Percentiles rank a stretch among this genome's conserved stretches.
Evolutionary conservation across 2,888 invertebrate genomes (phyloP).

Genomic region (Caenorhabditis zanzibari): DNA sequence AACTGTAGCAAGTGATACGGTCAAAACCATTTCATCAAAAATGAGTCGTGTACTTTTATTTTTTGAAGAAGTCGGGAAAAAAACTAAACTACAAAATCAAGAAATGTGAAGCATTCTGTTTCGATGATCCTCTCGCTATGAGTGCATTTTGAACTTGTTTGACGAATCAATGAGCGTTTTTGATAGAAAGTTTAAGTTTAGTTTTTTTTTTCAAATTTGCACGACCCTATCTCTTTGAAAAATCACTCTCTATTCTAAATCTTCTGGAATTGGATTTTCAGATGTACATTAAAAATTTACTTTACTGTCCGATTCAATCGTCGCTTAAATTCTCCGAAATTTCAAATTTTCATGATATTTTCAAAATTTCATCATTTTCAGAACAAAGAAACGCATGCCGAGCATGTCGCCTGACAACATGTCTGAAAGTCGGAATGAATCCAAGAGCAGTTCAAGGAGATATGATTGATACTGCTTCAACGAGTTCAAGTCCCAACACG

Average conservation of each 20-base stretch:
- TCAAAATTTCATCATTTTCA: constrained; percentile 35
- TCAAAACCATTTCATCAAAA: background rate
- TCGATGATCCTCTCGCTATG: background rate
- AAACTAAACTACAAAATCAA: background rate
- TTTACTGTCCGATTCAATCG: no score
- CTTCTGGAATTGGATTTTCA: no score
- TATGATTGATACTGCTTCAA: constrained; percentile 32
- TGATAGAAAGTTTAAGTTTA: background rate
- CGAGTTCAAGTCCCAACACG: constrained; percentile 48
- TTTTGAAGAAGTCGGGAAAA: background rate
- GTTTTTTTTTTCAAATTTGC: background rate
- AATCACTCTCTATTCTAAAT: no score
- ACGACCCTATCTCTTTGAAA: background rate
- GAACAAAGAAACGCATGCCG: constrained; percentile 75
- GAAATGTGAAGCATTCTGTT: constrained; percentile 8
- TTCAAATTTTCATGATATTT: background rate
- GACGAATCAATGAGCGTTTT: constrained; percentile 30
- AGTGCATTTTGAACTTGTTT: background rate
- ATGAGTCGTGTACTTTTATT: background rate
- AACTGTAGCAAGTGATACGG: background rate
- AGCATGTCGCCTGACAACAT: constrained; percentile 68
- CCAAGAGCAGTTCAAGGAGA: constrained; percentile 76
- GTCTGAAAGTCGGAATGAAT: constrained; percentile 76
- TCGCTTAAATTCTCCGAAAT: no score
- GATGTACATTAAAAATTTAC: no score